Evolutionary conservation across 2,888 invertebrate species (phyloP), one percentile per base, ranked within the genome.

Genomic region (Philereme transversata): DNA sequence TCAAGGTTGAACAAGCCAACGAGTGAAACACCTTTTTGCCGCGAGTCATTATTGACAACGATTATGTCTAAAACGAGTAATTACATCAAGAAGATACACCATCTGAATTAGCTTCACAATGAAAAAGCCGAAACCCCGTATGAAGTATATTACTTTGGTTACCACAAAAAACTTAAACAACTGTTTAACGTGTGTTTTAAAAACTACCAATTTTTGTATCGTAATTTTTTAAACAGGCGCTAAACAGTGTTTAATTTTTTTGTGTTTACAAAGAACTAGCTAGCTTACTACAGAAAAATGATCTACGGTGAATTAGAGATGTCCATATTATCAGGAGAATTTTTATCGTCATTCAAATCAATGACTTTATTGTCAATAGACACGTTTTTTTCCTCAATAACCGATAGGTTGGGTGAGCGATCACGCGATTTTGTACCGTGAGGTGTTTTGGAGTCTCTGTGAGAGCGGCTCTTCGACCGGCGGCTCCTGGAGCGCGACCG

Each of bases 241-340:
- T 22, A 22, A 22, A 22, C 22, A 22, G 22, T 22, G 22, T 3
- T 22, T 22, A 22, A 2, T 22, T 22, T 22, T 22, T 22, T 22
- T 2, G 22, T 22, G 22, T 7, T 38, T 11, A 51, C 51, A 51
- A 34, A 52, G 34, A 43, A 34, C 51, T 44, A 35, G 4, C 35
- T 59, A 58, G 22, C 45, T 56, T 50, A 43, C 46, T 43, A 57
- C 44, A 41, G 36, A 40, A 55, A 64, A 52, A 58, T 40, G 51
- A 63, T 55, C 53, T 93, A 96, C 57, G 96, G 96, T 61, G 96
- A 96, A 86, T 96, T 96, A 10, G 96, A 96, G 84, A 96, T 96
- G 82, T 96, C 96, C 96, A 96, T 96, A 79, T 96, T 96, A 83
- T 96, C 95, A 2, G 94, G 92, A 9, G 94, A 94, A 70, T 91